Evolutionary conservation across 2,797 vertebrate species (phyloP), one percentile per base, ranked within the genome.

Genomic region (Uromys caudimaculatus): DNA sequence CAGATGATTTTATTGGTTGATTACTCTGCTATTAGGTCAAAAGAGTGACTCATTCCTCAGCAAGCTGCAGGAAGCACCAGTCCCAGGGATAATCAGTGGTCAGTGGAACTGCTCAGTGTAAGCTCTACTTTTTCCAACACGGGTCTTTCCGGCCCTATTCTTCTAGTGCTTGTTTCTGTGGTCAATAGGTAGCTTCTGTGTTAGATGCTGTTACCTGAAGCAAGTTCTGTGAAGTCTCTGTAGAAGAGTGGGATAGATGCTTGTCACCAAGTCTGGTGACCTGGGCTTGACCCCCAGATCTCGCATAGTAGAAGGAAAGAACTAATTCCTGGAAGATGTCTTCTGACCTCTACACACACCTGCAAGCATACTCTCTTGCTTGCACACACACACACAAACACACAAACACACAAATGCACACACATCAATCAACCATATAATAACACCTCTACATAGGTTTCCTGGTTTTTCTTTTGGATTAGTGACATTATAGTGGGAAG

Each of bases 1-100:
- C 23, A 81, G 78, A 85, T 76, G 54, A 81, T 97, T 95, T 86
- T 87, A 77, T 79, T 89, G 95, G 73, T 54, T 91, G 35, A n/a
- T 90, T 76, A 44, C 50, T 90, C 78, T 89, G 52, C 54, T 85
- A n/a, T 93, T 83, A 56, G 38, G 83, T 89, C 60, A 91, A 93
- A 92, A 56, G 23, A 90, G 52, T 24, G 7, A 64, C 62, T 50
- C 78, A 10, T 60, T 78, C 52, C 35, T 78, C 58, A 44, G 10
- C 11, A 86, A 93, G 13, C 88, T 54, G 6, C 71, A 73, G 76
- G n/a, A 93, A 85, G 84, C 29, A 60, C 58, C 78, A 23, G 14
- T 41, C 60, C 50, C 50, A 81, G 58, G 52, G 56, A 21, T 21
- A 50, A 85, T n/a, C 60, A 41, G 47, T 13, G n/a, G 71, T 87